Evolutionary conservation across 2,888 invertebrate species (phyloP).

Genomic region (Drosophila neoperkinsi): DNA sequence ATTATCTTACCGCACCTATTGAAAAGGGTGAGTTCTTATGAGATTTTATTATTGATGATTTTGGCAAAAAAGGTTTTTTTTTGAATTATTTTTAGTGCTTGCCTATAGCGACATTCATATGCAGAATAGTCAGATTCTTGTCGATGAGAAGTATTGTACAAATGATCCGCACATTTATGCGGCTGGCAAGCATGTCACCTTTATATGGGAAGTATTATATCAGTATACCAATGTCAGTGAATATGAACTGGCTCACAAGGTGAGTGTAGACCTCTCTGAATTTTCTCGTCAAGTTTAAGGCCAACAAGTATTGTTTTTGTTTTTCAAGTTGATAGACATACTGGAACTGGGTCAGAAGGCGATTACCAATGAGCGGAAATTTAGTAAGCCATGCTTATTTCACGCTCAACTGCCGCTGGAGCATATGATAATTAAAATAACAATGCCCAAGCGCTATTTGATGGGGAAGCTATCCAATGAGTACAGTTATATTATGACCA

Average conservation of each 20-base stretch:
- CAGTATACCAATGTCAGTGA: conserved; percentile 61
- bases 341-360: conserved; percentile 32
- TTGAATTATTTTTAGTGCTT: conserved; percentile 35
- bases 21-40: conserved; percentile 20
- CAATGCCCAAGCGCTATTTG: conserved; percentile 68
- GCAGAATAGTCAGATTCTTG: conserved; percentile 37
- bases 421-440: conserved; percentile 62
- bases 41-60: not conserved
- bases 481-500: conserved; percentile 56
- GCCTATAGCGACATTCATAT: conserved; percentile 29
- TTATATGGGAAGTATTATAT: conserved; percentile 47
- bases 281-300: not conserved
- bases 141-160: conserved; percentile 66
- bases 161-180: conserved; percentile 71
- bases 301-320: not conserved
- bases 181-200: conserved; percentile 57
- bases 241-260: conserved; percentile 75
- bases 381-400: conserved; percentile 43
- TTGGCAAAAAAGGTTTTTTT: not conserved
- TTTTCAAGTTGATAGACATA: conserved; percentile 56
- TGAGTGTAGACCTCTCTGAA: conserved; percentile 4
- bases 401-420: conserved; percentile 63
- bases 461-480: conserved; percentile 57
- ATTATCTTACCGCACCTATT: conserved; percentile 10
- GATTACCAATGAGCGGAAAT: conserved; percentile 9